Conservation (phyloP, 2,888 invertebrate genomes). For the Suillia variegata region DNA sequence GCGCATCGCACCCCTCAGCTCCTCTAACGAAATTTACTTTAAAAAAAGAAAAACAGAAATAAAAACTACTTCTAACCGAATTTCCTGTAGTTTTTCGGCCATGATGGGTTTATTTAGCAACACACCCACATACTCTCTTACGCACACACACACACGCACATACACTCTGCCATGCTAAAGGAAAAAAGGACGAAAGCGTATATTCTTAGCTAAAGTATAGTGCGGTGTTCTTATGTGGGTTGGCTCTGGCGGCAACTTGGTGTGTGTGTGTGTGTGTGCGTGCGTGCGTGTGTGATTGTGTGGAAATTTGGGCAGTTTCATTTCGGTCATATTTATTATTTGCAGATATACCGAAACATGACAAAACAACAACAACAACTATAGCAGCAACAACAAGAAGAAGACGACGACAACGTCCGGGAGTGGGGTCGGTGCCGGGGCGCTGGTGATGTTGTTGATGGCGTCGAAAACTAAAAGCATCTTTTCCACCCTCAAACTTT, state of each 20-base stretch:
- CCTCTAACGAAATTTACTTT: too few relatives aligned
- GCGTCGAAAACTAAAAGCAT: conserved; percentile 13
- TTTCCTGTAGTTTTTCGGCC: conserved; percentile 50
- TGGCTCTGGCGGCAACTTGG: conserved; percentile 40
- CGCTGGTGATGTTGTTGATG: conserved; percentile 5
- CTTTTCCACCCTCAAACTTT: conserved; percentile 45
- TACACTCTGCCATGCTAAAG: conserved; percentile 1
- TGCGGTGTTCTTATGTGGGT: conserved; percentile 52
- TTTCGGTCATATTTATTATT: conserved; percentile 59
- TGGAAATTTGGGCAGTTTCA: conserved; percentile 55
- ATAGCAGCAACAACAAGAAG: conserved; percentile 9
- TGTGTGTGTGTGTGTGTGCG: conserved; percentile 24
- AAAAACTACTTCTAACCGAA: conserved; percentile 48
- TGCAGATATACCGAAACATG: conserved; percentile 50
- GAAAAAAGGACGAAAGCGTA: neutral
- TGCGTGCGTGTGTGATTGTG: conserved; percentile 42
- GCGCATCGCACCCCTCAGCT: too few relatives aligned
- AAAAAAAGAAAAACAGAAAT: conserved; percentile 15
- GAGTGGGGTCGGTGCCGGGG: too few relatives aligned
- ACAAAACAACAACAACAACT: conserved; percentile 35
- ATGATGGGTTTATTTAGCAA: conserved; percentile 53
- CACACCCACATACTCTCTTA: conserved; percentile 27
- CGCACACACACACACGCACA: conserved; percentile 19
- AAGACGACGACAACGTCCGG: too few relatives aligned
- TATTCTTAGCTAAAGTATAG: conserved; percentile 28